Conservation (phyloP, 2,113 vertebrate genomes). For the Phaethon lepturus region DNA sequence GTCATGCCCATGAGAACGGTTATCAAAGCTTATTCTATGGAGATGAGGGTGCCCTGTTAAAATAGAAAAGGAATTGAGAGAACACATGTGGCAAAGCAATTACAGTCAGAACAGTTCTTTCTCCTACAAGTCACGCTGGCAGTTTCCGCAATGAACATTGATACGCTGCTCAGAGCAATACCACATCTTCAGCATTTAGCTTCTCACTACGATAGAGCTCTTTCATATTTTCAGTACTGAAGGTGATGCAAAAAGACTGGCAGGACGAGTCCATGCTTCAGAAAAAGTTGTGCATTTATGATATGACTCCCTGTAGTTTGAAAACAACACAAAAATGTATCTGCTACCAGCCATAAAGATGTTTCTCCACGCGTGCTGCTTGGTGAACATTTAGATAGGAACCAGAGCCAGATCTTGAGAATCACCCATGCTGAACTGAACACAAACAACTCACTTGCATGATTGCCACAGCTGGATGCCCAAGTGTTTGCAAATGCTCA, state of each 20-base stretch:
- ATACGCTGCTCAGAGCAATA: neutral
- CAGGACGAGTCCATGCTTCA: neutral
- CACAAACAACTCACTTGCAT: neutral
- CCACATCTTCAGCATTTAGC: neutral
- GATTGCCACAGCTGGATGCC: neutral
- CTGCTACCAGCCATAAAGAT: neutral
- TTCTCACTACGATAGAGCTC: neutral
- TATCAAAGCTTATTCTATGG: neutral
- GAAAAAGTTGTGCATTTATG: neutral
- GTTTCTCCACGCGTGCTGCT: accelerated
- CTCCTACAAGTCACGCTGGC: neutral
- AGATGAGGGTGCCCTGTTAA: neutral
- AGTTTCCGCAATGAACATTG: neutral
- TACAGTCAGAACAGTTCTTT: neutral
- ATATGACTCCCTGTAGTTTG: neutral
- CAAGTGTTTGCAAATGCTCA: neutral
- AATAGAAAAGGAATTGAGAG: neutral
- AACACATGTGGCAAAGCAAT: neutral
- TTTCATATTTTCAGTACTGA: neutral
- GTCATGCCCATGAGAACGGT: neutral
- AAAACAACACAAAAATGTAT: neutral
- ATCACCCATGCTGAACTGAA: neutral
- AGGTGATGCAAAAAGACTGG: neutral
- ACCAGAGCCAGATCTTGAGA: neutral
- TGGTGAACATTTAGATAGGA: neutral